These are phyloP conservation scores for Yponomeuta plumbellus DNA, from an alignment of 2,888 invertebrate species.

Conservation along the genomic window DNA sequence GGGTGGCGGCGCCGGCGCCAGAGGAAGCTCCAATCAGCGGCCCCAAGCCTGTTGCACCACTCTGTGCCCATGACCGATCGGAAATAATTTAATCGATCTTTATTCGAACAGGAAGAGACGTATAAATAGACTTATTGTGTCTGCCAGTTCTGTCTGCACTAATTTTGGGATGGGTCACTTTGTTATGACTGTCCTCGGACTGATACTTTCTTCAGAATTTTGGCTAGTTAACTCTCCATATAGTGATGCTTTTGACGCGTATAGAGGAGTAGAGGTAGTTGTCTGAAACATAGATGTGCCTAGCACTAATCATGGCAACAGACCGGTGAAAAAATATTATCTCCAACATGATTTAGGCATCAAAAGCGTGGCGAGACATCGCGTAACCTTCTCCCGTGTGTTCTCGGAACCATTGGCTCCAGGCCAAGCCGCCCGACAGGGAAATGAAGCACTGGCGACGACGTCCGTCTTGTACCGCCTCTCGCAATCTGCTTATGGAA, in stretches of 20 bases:
- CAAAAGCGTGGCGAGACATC: slow-evolving; percentile 71
- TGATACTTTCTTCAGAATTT: no score
- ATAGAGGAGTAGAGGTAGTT: not conserved
- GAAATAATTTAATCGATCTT: not conserved
- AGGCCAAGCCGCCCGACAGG: slow-evolving; percentile 57
- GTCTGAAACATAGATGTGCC: not conserved
- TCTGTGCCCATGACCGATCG: not conserved
- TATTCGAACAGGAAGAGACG: not conserved
- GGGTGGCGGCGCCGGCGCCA: slow-evolving; percentile 52
- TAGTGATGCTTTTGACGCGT: no score
- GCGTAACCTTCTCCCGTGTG: slow-evolving; percentile 65
- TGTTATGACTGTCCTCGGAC: not conserved
- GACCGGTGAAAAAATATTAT: slow-evolving; percentile 47
- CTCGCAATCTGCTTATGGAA: slow-evolving; percentile 66
- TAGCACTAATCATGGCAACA: not conserved
- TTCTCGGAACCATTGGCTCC: slow-evolving; percentile 70
- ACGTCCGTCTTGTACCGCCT: slow-evolving; percentile 53
- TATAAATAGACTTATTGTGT: not conserved
- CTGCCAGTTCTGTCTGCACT: not conserved
- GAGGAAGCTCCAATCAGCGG: slow-evolving; percentile 60
- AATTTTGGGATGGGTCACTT: not conserved
- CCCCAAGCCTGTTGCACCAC: not conserved
- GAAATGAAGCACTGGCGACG: slow-evolving; percentile 67
- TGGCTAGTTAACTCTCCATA: no score
- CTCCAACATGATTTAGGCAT: slow-evolving; percentile 68